phyloP scores from a whole-genome alignment of 2,888 invertebrate species.

The Polydesmus complanatus region DNA sequence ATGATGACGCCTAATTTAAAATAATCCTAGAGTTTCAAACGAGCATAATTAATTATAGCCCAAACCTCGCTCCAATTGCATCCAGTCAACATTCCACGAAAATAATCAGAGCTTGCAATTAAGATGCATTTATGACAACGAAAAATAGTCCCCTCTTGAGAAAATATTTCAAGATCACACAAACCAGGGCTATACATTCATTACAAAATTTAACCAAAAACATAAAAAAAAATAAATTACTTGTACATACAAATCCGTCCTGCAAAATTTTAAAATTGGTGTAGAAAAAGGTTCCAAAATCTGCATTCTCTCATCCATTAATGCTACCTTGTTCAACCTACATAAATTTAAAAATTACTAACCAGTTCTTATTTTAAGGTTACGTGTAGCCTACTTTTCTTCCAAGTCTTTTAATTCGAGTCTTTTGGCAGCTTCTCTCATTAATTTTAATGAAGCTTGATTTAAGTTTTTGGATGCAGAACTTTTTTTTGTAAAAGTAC shows the following conservation, averaged over 20 bases:
- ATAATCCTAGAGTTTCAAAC: neutral
- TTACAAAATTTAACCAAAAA: too few species aligned
- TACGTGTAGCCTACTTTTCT: conserved; percentile 24
- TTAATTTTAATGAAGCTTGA: conserved; percentile 24
- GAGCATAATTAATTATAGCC: conserved; percentile 31
- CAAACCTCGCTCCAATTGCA: conserved; percentile 65
- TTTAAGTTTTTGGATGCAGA: conserved; percentile 27
- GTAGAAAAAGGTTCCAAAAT: conserved; percentile 24
- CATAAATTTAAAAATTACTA: too few species aligned
- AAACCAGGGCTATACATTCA: conserved; percentile 36
- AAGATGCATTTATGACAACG: conserved; percentile 68
- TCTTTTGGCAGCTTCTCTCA: conserved; percentile 27
- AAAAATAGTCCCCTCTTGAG: conserved; percentile 35
- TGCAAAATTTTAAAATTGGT: conserved; percentile 35
- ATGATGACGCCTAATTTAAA: conserved; percentile 39
- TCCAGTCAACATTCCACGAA: conserved; percentile 60
- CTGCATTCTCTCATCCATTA: conserved; percentile 19
- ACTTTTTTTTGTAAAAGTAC: neutral
- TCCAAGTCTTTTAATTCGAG: conserved; percentile 27
- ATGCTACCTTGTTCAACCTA: too few species aligned
- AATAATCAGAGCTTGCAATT: conserved; percentile 67
- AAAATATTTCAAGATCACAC: conserved; percentile 48
- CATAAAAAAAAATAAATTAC: neutral
- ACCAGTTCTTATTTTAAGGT: neutral
- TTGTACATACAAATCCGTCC: conserved; percentile 33